phyloP scores from a whole-genome alignment of 2,888 invertebrate species.

The Limenitis camilla region DNA sequence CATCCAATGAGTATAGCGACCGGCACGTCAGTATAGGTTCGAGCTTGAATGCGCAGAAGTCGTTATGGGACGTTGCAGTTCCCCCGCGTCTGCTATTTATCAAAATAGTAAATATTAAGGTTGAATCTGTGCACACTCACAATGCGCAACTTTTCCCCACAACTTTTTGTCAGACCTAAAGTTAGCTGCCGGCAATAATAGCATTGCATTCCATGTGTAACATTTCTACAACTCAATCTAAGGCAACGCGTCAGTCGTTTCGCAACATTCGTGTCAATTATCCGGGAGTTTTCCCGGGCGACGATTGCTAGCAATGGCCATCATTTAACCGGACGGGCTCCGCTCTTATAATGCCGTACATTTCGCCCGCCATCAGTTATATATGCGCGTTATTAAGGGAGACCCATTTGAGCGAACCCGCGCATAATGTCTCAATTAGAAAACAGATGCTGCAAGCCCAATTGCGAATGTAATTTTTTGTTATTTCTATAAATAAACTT shows the following conservation, averaged over 20 bases:
- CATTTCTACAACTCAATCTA: slow-evolving; percentile 3
- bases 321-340: slow-evolving; percentile 51
- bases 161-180: no score
- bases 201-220: background rate
- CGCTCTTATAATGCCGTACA: slow-evolving; percentile 46
- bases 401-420: slow-evolving; percentile 52
- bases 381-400: slow-evolving; percentile 62
- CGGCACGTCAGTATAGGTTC: no score
- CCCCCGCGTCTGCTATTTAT: no score
- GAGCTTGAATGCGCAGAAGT: no score
- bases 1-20: no score
- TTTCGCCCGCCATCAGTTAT: slow-evolving; percentile 55
- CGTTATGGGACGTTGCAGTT: no score
- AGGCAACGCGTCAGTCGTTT: slow-evolving; percentile 39
- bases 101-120: no score
- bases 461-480: slow-evolving; percentile 48
- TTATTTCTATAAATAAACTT: background rate
- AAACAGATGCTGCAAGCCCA: slow-evolving; percentile 52
- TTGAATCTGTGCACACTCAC: no score
- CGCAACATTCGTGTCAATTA: slow-evolving; percentile 63
- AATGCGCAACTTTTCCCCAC: no score
- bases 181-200: no score
- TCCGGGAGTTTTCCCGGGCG: slow-evolving; percentile 57
- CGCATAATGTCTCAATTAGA: slow-evolving; percentile 69
- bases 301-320: slow-evolving; percentile 60